These are phyloP conservation scores for Drosophila orena DNA, from an alignment of 1,140 invertebrate genomes.

Conservation along the genomic window DNA sequence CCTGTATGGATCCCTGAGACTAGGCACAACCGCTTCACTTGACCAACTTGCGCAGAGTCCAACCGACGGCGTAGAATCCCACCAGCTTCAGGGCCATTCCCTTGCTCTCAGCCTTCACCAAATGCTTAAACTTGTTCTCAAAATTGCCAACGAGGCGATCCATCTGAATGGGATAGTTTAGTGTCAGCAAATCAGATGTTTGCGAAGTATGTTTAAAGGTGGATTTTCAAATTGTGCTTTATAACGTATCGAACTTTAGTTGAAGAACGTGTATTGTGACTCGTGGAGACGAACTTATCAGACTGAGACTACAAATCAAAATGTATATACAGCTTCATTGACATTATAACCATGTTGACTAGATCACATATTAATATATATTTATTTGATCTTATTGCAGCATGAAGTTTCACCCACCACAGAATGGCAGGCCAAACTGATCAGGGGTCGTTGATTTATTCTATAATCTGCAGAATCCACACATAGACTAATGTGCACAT, in stretches of 20 bases:
- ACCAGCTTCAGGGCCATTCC: constrained; percentile 62
- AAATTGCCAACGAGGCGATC: constrained; percentile 57
- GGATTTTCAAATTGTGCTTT: background rate
- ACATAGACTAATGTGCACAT: constrained; percentile 12
- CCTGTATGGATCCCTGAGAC: background rate
- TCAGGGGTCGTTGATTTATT: constrained; percentile 62
- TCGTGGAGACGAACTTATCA: background rate
- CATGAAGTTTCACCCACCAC: constrained; percentile 72
- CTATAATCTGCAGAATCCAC: constrained; percentile 25
- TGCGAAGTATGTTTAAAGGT: background rate
- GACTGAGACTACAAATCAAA: background rate
- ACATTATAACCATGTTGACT: constrained; percentile 4
- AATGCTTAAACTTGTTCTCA: constrained; percentile 42
- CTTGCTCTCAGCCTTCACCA: constrained; percentile 54
- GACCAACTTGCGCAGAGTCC: constrained; percentile 63
- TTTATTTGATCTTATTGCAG: constrained; percentile 37
- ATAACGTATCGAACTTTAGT: background rate
- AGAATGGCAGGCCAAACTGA: constrained; percentile 81
- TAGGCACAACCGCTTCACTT: constrained; percentile 32
- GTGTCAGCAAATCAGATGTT: background rate
- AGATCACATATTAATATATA: background rate
- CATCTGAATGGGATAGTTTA: constrained; percentile 21
- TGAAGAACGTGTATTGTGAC: background rate
- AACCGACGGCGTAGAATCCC: constrained; percentile 72
- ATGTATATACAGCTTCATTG: background rate